Evolutionary conservation across 2,888 invertebrate species (phyloP), one percentile per base, ranked within the genome.

Genomic region (Eupithecia exiguata): DNA sequence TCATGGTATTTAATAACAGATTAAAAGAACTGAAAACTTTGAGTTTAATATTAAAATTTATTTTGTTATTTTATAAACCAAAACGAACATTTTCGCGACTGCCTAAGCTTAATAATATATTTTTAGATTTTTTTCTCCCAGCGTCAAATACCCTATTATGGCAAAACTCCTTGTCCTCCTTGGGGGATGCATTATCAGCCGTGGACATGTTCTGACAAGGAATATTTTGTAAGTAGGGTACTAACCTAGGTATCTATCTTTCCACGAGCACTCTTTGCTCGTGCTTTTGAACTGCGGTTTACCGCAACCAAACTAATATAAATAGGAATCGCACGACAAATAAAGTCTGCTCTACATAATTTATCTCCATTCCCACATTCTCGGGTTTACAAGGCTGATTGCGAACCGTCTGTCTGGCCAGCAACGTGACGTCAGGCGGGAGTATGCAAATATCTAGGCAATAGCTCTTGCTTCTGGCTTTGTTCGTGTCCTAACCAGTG

Each of bases 401-500:
- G 78, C 76, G 65, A 69, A 53, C 12, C 53, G 53, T 62, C 62
- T 62, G 76, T 72, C 74, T 70, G 73, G 75, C 69, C 75, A 72
- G 72, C 68, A 75, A 77, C 61, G 75, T 82, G 80, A 80, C 82
- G 79, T 80, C 82, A 82, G 71, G 67, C 75, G 77, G 73, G 71
- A 25, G 74, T 77, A 82, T 81, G 80, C 82, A 81, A 82, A 82
- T 82, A 78, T 82, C 79, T 80, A 35, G 62, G 76, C 70, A 38
- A n/a, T n/a, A 12, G 65, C n/a, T 36, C 38, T 65, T 38, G 21
- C 35, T 38, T 38, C 65, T 65, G n/a, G 36, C 36, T 36, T 63
- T n/a, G 36, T 10, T 21, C n/a, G 62, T 35, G 9, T 49, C 1
- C 49, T n/a, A n/a, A 30, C 21, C 10, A 53, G 21, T 21, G 53